These are phyloP conservation scores for Otolemur crassicaudatus DNA, from an alignment of 2,797 vertebrate species.

Conservation along the genomic window DNA sequence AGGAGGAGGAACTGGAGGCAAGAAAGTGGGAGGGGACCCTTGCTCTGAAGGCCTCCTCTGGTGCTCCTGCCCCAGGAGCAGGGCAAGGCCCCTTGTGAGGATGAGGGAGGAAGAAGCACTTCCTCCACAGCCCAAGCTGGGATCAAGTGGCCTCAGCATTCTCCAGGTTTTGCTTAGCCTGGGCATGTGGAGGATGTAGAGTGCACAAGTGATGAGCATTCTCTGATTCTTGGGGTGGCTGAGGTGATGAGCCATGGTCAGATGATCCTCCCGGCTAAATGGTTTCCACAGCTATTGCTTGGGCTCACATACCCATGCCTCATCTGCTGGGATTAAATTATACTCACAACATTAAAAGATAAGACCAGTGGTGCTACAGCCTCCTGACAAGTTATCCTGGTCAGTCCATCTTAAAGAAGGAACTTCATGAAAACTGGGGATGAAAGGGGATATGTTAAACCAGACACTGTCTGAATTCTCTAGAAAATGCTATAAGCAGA, in stretches of 20 bases:
- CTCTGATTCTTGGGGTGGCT: neutral
- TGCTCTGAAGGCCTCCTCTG: neutral
- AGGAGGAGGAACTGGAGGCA: neutral
- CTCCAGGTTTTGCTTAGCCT: neutral
- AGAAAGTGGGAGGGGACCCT: neutral
- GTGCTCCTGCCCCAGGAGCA: neutral
- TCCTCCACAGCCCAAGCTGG: neutral
- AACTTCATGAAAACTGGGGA: neutral
- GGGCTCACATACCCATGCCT: neutral
- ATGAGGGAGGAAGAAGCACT: neutral
- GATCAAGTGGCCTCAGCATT: neutral
- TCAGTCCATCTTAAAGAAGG: neutral
- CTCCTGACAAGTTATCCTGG: neutral
- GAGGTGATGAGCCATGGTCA: rapidly evolving
- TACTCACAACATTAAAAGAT: neutral
- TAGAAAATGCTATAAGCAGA: neutral
- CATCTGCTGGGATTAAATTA: neutral
- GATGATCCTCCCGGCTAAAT: neutral
- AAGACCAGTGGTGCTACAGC: neutral
- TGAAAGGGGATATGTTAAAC: neutral
- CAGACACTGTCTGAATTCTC: neutral
- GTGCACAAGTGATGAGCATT: neutral
- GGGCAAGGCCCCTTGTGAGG: neutral
- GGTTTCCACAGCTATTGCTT: neutral
- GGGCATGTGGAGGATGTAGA: neutral